A percentile compares a stretch with the other conserved stretches of the same genome.
Evolutionary conservation across 2,113 vertebrate species (phyloP).

Genomic region (Pterocles burchelli): DNA sequence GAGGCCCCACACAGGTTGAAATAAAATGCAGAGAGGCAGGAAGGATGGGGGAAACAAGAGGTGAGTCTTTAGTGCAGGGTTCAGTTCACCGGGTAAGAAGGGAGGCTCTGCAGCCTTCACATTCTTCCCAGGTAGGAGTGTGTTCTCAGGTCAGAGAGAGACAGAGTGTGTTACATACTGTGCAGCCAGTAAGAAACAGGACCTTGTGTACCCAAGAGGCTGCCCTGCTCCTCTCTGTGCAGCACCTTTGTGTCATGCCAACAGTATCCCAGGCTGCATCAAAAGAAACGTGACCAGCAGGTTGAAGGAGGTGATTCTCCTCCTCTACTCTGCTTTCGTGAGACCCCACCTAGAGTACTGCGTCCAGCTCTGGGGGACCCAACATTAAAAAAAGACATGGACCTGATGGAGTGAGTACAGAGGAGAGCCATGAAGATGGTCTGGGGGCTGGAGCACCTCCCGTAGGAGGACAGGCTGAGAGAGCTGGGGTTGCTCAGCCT

Average conservation of each 20-base stretch:
- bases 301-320: no score
- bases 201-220: not conserved
- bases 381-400: no score
- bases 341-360: no score
- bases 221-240: not conserved
- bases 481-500: no score
- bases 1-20: fast-evolving
- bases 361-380: no score
- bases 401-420: no score
- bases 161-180: fast-evolving
- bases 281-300: no score
- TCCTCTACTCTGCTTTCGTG: no score
- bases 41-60: fast-evolving
- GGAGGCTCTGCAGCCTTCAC: not conserved
- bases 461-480: no score
- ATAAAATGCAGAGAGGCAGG: not conserved
- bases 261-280: no score
- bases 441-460: no score
- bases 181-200: not conserved
- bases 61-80: not conserved
- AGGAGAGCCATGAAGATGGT: no score
- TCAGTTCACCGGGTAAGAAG: not conserved
- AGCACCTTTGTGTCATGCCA: not conserved
- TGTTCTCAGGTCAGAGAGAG: not conserved
- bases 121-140: not conserved